Evolutionary conservation across 2,113 vertebrate species (phyloP).

Genomic region (Stegostoma tigrinum): DNA sequence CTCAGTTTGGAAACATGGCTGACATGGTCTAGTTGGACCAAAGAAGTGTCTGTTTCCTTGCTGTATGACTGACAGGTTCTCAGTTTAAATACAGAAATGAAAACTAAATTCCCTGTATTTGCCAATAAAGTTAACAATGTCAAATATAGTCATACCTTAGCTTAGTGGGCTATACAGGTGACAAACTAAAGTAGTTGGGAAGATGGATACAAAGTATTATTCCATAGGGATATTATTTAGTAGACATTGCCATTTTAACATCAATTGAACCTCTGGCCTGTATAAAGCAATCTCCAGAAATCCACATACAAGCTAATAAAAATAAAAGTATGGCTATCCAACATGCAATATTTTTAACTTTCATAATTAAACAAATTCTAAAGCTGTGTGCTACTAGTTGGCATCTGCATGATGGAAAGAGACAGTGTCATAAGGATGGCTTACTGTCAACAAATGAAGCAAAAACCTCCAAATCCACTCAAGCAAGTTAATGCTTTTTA

Average conservation of each 20-base stretch:
- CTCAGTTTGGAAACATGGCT: no score
- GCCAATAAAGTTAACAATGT: not conserved
- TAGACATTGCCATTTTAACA: conserved; percentile 37
- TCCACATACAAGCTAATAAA: not conserved
- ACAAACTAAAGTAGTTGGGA: not conserved
- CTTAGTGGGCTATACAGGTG: not conserved
- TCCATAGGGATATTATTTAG: conserved; percentile 1
- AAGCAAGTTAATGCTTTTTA: no score
- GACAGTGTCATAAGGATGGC: not conserved
- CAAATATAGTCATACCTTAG: not conserved
- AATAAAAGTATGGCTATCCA: not conserved
- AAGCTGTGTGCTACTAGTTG: not conserved
- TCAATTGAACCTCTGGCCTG: not conserved
- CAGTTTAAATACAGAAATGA: not conserved
- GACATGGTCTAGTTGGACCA: no score
- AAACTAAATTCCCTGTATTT: not conserved
- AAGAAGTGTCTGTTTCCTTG: no score
- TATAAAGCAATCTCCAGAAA: conserved; percentile 17
- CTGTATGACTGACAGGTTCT: not conserved
- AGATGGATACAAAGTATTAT: not conserved
- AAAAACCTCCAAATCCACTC: not conserved
- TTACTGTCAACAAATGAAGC: not conserved
- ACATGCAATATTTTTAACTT: not conserved
- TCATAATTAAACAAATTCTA: not conserved
- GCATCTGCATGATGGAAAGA: no score